These are phyloP conservation scores for Belonocnema kinseyi DNA, from an alignment of 1,140 invertebrate genomes.

Conservation along the genomic window DNA sequence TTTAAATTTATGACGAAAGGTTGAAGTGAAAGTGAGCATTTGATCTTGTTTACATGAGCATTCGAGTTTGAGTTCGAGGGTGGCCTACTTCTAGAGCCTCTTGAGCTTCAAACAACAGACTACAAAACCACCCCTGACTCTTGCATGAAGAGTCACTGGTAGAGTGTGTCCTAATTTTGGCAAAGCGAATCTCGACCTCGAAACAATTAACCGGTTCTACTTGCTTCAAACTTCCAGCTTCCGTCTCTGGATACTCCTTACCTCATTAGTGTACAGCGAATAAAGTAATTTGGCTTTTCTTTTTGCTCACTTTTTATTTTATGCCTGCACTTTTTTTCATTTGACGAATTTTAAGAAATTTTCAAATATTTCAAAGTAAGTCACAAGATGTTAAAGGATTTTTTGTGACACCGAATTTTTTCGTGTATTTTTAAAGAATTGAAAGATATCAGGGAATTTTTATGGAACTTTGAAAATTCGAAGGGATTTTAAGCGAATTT, in stretches of 20 bases:
- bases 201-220: slow-evolving; percentile 21
- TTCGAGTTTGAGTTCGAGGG: slow-evolving; percentile 5
- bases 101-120: slow-evolving; percentile 20
- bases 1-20: neutral
- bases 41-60: slow-evolving; percentile 2
- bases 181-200: slow-evolving; percentile 25
- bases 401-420: no score
- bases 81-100: slow-evolving; percentile 14
- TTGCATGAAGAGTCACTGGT: neutral
- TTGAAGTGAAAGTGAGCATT: slow-evolving; percentile 12
- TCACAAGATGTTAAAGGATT: no score
- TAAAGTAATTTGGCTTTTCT: slow-evolving; percentile 21
- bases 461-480: no score
- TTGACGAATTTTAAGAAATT: no score
- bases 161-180: slow-evolving; percentile 19
- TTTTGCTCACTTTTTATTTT: neutral
- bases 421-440: no score
- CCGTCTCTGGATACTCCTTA: neutral
- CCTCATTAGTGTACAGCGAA: slow-evolving; percentile 11
- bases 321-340: neutral
- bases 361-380: no score
- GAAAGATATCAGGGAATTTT: no score
- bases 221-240: slow-evolving; percentile 22
- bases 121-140: slow-evolving; percentile 19
- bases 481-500: no score